These are phyloP conservation scores for Bathynomus jamesi DNA, from an alignment of 1,140 invertebrate genomes.

Conservation along the genomic window DNA sequence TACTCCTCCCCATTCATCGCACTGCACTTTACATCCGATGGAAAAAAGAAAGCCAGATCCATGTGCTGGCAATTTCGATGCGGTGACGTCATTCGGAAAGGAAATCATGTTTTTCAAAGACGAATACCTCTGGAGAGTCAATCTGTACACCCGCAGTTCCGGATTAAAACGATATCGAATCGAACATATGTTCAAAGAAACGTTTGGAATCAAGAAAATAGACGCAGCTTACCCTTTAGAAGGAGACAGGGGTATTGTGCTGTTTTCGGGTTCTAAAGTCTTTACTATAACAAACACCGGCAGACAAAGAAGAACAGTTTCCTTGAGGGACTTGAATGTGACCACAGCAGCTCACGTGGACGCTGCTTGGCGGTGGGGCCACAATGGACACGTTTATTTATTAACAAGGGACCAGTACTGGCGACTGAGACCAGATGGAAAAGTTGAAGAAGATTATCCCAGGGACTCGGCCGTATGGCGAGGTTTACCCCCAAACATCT, in stretches of 20 bases:
- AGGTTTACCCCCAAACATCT: conserved; percentile 47
- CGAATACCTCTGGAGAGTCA: not conserved
- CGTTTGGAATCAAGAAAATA: not conserved
- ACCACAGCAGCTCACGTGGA: conserved; percentile 45
- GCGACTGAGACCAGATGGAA: conserved; percentile 50
- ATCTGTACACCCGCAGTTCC: not conserved
- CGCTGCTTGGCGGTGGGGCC: conserved; percentile 82
- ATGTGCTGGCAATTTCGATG: not conserved
- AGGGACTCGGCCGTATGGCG: conserved; percentile 50
- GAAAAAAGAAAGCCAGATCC: not conserved
- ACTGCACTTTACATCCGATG: no score
- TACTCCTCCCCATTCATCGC: no score
- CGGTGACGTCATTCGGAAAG: not conserved
- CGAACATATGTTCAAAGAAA: not conserved
- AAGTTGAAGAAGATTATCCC: conserved; percentile 49
- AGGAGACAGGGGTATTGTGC: not conserved
- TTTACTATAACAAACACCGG: no score
- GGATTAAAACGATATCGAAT: not conserved
- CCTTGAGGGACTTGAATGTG: not conserved
- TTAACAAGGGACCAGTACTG: conserved; percentile 79
- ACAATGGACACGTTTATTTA: conserved; percentile 52
- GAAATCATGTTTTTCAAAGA: not conserved
- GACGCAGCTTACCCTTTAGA: not conserved
- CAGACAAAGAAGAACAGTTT: no score
- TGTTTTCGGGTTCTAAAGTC: no score